A percentile compares a stretch with the other conserved stretches of the same genome.
These are phyloP conservation scores for Acromyrmex charruanus DNA, from an alignment of 1,140 invertebrate genomes.

Conservation along the genomic window DNA sequence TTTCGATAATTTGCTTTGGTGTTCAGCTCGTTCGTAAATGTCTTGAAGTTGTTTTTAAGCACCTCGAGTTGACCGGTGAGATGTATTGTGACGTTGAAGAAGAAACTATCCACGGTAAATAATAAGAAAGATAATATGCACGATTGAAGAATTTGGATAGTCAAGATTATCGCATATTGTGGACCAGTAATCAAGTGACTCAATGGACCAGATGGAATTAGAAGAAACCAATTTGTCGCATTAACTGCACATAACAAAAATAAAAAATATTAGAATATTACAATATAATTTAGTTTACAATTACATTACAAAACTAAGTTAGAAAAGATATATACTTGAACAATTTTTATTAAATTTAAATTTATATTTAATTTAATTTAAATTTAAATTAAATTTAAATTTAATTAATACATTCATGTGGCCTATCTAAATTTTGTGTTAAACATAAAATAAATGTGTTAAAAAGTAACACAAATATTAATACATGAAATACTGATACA, in stretches of 20 bases:
- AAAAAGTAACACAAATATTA: too few relatives aligned
- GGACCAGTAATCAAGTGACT: neutral
- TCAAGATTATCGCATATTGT: constrained; percentile 13
- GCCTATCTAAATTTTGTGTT: too few relatives aligned
- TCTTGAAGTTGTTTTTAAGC: constrained; percentile 27
- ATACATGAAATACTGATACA: too few relatives aligned
- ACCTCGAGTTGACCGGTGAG: constrained; percentile 37
- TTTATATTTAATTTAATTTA: too few relatives aligned
- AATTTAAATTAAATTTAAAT: too few relatives aligned
- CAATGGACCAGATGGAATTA: constrained; percentile 23
- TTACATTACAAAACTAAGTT: constrained; percentile 1
- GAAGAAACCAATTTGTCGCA: neutral
- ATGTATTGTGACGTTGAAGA: constrained; percentile 33
- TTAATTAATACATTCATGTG: too few relatives aligned
- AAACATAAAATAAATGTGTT: too few relatives aligned
- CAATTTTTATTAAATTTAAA: too few relatives aligned
- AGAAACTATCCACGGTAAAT: neutral
- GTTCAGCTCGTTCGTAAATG: neutral
- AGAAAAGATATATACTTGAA: too few relatives aligned
- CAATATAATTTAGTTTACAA: neutral
- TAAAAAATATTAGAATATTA: neutral
- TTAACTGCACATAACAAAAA: neutral
- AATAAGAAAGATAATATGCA: neutral
- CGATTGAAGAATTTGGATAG: constrained; percentile 3
- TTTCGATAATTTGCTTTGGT: constrained; percentile 25